Base-by-base conservation (phyloP, 2,888 invertebrate genomes). In the Mamestra brassicae region DNA sequence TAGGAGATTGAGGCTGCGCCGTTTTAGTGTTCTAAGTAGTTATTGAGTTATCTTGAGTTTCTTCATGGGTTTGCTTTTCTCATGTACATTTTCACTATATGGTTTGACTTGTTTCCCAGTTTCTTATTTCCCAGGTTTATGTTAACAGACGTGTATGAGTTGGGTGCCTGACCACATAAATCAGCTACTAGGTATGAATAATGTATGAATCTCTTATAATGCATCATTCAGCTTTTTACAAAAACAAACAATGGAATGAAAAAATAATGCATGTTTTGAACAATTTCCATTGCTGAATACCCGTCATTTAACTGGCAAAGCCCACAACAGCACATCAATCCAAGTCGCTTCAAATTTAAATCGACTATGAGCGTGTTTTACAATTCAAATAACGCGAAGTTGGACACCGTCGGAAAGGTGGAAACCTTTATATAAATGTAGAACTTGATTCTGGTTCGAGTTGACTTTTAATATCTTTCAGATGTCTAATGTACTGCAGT, bases 381-480 rank as follows among this genome's bases (percentile, higher is more conserved):
- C 92, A 93, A 93, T 93, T 93, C 93, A 93, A 93, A 93, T 92
- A 83, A 76, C 75, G 83, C 77, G 83, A 92, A 92, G 89, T 92
- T 91, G 88, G 90, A 87, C 90, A 87, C 69, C 76, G 86, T 26
- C 38, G 86, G 82, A 87, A 89, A 92, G 91, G 93, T 92, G 90
- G 87, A 90, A 91, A 91, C 90, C 89, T 92, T 88, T 86, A 89
- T 92, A 92, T 91, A 91, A 91, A 91, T 92, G 90, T 88, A 90
- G 78, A 86, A 92, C 87, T 92, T 90, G 88, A 90, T 90, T 87
- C 84, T 74, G 71, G 75, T 73, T 86, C 85, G 85, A 91, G 92
- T 89, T 88, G 90, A 92, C 91, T 92, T 92, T 91, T 91, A 92
- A 92, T 92, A 88, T 89, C 89, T 85, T 80, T 89, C 87, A 87